Evolutionary conservation across 2,888 invertebrate genomes (phyloP).

Genomic region (Pollenia angustigena): DNA sequence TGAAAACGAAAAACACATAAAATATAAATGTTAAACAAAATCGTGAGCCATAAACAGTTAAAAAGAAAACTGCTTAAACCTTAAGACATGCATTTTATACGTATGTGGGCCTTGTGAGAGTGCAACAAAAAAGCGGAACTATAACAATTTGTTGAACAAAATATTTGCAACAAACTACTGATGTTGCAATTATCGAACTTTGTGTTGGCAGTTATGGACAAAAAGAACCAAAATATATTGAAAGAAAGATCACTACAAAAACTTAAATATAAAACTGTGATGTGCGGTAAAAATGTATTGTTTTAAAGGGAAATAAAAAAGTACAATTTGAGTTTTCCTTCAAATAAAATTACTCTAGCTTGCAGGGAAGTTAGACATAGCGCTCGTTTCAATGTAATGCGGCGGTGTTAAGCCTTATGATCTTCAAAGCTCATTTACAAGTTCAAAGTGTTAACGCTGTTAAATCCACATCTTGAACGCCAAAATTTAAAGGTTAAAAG

Average conservation of each 20-base stretch:
- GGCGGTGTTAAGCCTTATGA: too few relatives aligned
- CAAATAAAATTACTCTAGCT: too few relatives aligned
- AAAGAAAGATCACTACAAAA: conserved; percentile 25
- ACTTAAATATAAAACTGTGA: background rate
- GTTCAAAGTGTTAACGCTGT: too few relatives aligned
- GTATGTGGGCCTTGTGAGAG: background rate
- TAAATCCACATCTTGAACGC: too few relatives aligned
- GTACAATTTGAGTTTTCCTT: background rate
- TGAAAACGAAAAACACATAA: conserved; percentile 41
- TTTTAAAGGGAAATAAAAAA: background rate
- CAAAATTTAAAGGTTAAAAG: too few relatives aligned
- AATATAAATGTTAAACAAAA: conserved; percentile 62
- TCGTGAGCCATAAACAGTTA: conserved; percentile 68
- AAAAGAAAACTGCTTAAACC: conserved; percentile 44
- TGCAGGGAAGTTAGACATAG: too few relatives aligned
- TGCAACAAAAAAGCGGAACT: conserved; percentile 11
- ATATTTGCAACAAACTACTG: conserved; percentile 47
- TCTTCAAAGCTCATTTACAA: too few relatives aligned
- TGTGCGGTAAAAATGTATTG: too few relatives aligned
- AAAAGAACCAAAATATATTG: background rate
- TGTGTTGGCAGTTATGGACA: background rate
- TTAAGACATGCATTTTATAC: conserved; percentile 7
- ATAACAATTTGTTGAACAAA: conserved; percentile 44
- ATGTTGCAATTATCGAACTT: background rate
- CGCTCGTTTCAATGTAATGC: too few relatives aligned